Evolutionary conservation across 2,888 invertebrate species (phyloP), one percentile per base, ranked within the genome.

Genomic region (Autographa pulchrina): DNA sequence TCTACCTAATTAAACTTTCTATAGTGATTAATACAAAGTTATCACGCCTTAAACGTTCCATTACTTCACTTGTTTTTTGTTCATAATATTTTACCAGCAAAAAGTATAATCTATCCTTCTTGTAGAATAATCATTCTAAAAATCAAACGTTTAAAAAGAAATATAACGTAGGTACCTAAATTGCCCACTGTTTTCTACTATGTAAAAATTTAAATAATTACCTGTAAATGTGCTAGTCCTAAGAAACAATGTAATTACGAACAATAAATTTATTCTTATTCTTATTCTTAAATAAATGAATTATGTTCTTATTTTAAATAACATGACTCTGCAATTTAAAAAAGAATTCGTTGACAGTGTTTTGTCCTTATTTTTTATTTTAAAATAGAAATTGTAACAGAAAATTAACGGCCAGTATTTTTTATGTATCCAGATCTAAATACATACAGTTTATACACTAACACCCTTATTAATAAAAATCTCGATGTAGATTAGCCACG

Each of bases 11-110:
- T 48, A 48, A 48, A 48, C 48, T 38, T 38, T 48, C 48, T 48
- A 48, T n/a, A 48, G n/a, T 48, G 48, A 48, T 48, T 48, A n/a
- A 48, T 48, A n/a, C n/a, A n/a, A n/a, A 48, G 48, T 48, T n/a
- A 48, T 48, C 48, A 48, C 48, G 48, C 48, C 48, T 48, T 48
- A 48, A 48, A n/a, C 48, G 48, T n/a, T 48, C n/a, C n/a, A n/a
- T 48, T 48, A 48, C 16, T n/a, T n/a, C n/a, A 48, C 5, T 48
- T 48, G 48, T n/a, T n/a, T 48, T 48, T 48, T 14, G n/a, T n/a
- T n/a, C n/a, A 1, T n/a, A 48, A 5, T 14, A 43, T 43, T 14
- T 43, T 14, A 4, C 14, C 16, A 16, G 3, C 13, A 41, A 13
- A 13, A 41, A 11, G 2, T 41, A 13, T n/a, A n/a, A n/a, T 41